Conservation (phyloP, 2,888 invertebrate species). For the Belgica antarctica region DNA sequence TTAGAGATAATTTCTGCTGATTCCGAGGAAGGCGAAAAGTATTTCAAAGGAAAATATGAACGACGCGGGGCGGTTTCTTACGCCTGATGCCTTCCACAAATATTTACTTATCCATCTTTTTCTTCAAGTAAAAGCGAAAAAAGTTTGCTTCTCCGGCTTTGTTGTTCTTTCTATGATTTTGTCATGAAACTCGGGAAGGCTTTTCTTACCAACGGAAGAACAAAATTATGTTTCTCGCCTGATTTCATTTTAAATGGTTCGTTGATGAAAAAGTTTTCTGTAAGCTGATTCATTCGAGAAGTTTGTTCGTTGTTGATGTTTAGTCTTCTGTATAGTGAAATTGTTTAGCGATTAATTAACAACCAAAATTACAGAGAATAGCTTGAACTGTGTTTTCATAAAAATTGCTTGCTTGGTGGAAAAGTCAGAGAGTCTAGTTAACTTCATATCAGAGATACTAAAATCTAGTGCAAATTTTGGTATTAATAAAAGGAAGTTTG, state of each 20-base stretch:
- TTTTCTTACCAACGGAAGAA: background rate
- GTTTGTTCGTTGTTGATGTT: background rate
- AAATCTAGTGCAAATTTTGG: too few relatives aligned
- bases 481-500: too few relatives aligned
- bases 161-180: conserved; percentile 34
- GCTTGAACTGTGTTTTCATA: too few relatives aligned
- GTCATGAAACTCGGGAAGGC: background rate
- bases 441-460: too few relatives aligned
- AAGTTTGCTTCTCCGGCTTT: background rate
- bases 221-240: conserved; percentile 27
- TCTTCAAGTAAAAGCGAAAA: too few relatives aligned
- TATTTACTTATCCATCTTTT: conserved; percentile 37
- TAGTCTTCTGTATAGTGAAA: background rate
- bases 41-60: background rate
- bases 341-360: conserved; percentile 27
- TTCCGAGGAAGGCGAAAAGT: too few relatives aligned
- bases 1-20: conserved; percentile 5
- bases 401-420: too few relatives aligned
- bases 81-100: conserved; percentile 41
- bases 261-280: too few relatives aligned
- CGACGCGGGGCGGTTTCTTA: background rate
- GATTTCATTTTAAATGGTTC: conserved; percentile 34
- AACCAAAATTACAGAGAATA: too few relatives aligned
- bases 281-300: too few relatives aligned
- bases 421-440: too few relatives aligned